Percentiles rank a stretch among this genome's conserved stretches.
Evolutionary conservation across 2,888 invertebrate genomes (phyloP).

Genomic region (Arctia plantaginis): DNA sequence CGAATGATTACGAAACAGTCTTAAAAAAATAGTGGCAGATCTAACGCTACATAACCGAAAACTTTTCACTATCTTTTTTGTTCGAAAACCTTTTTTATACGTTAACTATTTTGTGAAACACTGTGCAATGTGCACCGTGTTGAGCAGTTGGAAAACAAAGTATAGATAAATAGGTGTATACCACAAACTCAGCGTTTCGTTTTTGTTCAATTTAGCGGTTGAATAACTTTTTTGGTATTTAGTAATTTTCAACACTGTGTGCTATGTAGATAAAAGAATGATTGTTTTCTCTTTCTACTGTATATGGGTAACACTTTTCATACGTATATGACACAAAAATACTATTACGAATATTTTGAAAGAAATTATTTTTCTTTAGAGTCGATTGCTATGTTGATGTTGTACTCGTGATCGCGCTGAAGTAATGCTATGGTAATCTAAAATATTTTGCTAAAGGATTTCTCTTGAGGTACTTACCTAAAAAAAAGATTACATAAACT

Average conservation of each 20-base stretch:
- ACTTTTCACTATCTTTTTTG: conserved; percentile 44
- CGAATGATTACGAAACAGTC: conserved; percentile 55
- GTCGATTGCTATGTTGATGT: neutral
- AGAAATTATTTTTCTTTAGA: neutral
- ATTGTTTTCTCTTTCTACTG: neutral
- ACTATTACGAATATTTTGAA: neutral
- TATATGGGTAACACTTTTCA: neutral
- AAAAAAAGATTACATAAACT: neutral
- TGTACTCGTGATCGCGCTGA: neutral
- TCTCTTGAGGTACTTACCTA: too few relatives aligned
- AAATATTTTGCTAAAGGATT: too few relatives aligned
- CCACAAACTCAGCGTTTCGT: conserved; percentile 27
- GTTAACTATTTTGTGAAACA: conserved; percentile 42
- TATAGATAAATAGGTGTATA: conserved; percentile 29
- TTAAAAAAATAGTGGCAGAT: conserved; percentile 39
- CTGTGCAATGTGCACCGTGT: conserved; percentile 35
- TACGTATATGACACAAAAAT: neutral
- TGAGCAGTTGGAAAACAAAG: conserved; percentile 47
- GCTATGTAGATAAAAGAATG: neutral
- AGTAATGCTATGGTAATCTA: neutral
- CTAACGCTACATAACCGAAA: conserved; percentile 43
- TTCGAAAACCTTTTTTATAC: conserved; percentile 39
- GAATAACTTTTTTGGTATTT: neutral
- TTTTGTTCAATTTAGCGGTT: conserved; percentile 7
- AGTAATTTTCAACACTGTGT: neutral